Conservation (phyloP, 2,797 vertebrate species). For the Pangasius macronema region DNA sequence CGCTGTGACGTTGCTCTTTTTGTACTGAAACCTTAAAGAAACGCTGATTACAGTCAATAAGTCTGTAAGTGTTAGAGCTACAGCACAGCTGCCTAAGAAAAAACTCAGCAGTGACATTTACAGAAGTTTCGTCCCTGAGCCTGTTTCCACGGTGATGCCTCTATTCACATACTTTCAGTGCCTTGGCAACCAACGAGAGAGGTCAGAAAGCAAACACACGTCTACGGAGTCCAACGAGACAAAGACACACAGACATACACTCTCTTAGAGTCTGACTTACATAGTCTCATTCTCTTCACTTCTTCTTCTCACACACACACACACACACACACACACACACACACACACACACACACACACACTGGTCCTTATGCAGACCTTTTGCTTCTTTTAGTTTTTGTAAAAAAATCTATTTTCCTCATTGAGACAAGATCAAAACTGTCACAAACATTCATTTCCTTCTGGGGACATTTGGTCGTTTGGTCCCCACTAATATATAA, state of each 20-base stretch:
- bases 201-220: conserved; percentile 55
- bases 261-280: conserved; percentile 7
- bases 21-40: too few species aligned
- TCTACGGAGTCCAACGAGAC: conserved; percentile 34
- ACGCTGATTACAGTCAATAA: neutral
- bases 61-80: neutral
- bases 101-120: conserved; percentile 43
- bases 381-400: too few species aligned
- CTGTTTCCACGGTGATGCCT: conserved; percentile 70
- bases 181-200: conserved; percentile 64
- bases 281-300: neutral
- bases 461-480: too few species aligned
- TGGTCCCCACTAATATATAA: too few species aligned
- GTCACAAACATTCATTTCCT: too few species aligned
- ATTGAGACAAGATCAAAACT: neutral
- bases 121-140: conserved; percentile 63
- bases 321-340: conserved; percentile 28
- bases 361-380: neutral
- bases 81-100: neutral
- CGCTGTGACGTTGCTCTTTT: conserved; percentile 12
- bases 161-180: conserved; percentile 64
- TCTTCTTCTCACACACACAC: conserved; percentile 11
- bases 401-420: neutral
- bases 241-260: conserved; percentile 40
- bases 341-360: too few species aligned